Evolutionary conservation across 2,797 vertebrate genomes (phyloP), one percentile per base, ranked within the genome.

Genomic region (Pteronotus mesoamericanus): DNA sequence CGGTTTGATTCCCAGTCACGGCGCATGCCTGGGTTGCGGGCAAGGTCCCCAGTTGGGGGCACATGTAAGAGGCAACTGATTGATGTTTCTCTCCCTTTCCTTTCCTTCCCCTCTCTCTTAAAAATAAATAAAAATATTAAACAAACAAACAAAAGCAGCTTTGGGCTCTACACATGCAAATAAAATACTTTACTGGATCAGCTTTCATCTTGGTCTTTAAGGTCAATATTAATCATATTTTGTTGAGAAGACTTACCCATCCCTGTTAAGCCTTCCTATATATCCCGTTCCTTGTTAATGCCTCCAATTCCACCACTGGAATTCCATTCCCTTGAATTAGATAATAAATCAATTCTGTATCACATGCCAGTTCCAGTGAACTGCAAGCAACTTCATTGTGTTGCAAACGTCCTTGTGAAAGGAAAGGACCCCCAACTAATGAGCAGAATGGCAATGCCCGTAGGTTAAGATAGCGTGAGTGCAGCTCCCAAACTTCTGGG

Each of bases 171-270:
- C 4, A 51, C 9, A 6, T 8, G 5, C 42, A 89, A 83, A 66
- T 72, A 86, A 75, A 71, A 8, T 19, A 77, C 39, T 86, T 92
- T 11, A 69, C 19, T 18, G 18, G 29, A 68, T 37, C 15, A 8
- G 86, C 46, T 93, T 79, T 75, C 24, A 89, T 75, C 26, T 86
- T 93, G 51, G 34, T 86, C 57, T 64, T 83, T 79, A 83, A 95
- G 42, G 16, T 83, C 57, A 77, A 42, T 51, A 89, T 78, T 59
- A 84, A 61, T 57, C 24, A 5, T 29, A 66, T 71, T 85, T 75
- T 53, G 37, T 29, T 14, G 24, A 71, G 10, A 53, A 32, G 53
- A 61, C n/a, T 66, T 71, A 66, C 86, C 71, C 68, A 48, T 11
- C 18, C 48, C 26, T 26, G 11, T 34, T 80, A 39, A 86, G 53